phyloP scores from a whole-genome alignment of 2,797 vertebrate species.

The Sebastes baramenuke region DNA sequence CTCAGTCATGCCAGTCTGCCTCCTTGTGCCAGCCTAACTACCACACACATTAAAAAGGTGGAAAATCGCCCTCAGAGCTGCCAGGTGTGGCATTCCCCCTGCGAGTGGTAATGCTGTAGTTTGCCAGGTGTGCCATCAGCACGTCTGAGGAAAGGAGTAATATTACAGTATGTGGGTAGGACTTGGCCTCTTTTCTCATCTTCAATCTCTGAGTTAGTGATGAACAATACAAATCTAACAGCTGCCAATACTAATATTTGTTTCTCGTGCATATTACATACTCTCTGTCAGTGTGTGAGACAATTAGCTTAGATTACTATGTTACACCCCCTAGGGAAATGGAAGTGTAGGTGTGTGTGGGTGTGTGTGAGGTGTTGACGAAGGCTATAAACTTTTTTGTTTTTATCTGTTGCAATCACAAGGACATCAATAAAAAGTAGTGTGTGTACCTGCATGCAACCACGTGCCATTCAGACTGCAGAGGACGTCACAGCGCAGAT shows the following conservation, averaged over 20 bases:
- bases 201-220: background rate
- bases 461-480: background rate
- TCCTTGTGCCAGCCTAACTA: constrained; percentile 63
- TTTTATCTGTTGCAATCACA: constrained; percentile 6
- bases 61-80: constrained; percentile 65
- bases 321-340: constrained; percentile 18
- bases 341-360: background rate
- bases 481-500: background rate
- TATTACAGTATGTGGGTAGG: background rate
- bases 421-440: constrained; percentile 15
- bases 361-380: constrained; percentile 8
- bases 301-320: constrained; percentile 36
- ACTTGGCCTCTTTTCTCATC: background rate
- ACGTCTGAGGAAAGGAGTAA: constrained; percentile 50
- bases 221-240: constrained; percentile 16
- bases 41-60: constrained; percentile 63
- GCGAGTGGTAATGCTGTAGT: constrained; percentile 48
- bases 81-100: constrained; percentile 74
- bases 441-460: constrained; percentile 1
- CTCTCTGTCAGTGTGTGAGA: constrained; percentile 32
- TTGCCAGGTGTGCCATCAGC: constrained; percentile 66
- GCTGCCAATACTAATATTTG: background rate
- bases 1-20: constrained; percentile 76
- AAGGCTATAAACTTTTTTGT: constrained; percentile 23
- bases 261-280: background rate